These are phyloP conservation scores for Formica selysi DNA, from an alignment of 1,140 invertebrate genomes.

Conservation along the genomic window DNA sequence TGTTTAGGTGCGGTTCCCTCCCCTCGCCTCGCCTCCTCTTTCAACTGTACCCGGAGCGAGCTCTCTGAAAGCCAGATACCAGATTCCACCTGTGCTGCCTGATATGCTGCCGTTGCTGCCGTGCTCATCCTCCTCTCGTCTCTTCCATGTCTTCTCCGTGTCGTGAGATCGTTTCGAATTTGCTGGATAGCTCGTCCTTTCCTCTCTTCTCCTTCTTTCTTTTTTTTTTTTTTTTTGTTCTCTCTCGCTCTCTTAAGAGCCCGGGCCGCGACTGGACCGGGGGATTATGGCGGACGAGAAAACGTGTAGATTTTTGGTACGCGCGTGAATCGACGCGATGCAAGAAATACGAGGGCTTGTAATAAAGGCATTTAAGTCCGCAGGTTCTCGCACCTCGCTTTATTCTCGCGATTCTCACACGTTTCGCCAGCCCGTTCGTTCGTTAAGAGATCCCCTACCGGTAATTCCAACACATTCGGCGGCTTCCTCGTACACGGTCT, in stretches of 20 bases:
- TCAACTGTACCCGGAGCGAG: constrained; percentile 54
- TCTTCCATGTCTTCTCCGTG: constrained; percentile 71
- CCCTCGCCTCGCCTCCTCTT: constrained; percentile 62
- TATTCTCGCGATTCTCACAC: constrained; percentile 29
- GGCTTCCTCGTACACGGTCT: not conserved
- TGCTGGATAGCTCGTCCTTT: constrained; percentile 51
- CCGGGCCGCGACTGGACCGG: not conserved
- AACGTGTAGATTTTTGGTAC: constrained; percentile 49
- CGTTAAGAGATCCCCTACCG: constrained; percentile 39
- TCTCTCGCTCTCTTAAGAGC: constrained; percentile 19
- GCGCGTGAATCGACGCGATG: constrained; percentile 32
- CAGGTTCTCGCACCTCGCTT: constrained; percentile 33
- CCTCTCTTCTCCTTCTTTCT: not conserved
- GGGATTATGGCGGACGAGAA: constrained; percentile 43
- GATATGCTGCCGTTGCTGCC: constrained; percentile 73
- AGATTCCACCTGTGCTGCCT: constrained; percentile 79
- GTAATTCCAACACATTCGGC: not conserved
- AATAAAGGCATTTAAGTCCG: constrained; percentile 44
- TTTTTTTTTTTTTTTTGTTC: not conserved
- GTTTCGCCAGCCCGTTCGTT: constrained; percentile 1
- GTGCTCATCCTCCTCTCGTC: constrained; percentile 70
- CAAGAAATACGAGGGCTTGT: constrained; percentile 29
- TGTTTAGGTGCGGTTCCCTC: constrained; percentile 81
- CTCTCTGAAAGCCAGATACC: constrained; percentile 71
- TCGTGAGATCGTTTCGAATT: constrained; percentile 73